Evolutionary conservation across 2,888 invertebrate species (phyloP).

Genomic region (Epinotia nisella): DNA sequence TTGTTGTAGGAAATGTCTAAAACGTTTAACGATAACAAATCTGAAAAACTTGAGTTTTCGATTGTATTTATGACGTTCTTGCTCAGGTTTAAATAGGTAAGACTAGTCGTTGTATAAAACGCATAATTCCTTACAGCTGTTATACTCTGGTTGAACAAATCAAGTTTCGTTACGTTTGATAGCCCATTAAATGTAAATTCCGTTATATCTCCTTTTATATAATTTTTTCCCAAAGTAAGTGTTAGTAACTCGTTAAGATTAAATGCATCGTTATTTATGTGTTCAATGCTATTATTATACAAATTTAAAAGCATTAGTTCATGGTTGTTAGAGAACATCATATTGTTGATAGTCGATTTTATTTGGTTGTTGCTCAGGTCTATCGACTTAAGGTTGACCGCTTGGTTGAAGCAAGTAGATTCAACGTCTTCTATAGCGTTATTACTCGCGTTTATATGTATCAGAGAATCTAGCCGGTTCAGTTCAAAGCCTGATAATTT

Average conservation of each 20-base stretch:
- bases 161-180: conserved; percentile 55
- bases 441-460: conserved; percentile 51
- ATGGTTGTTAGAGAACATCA: conserved; percentile 64
- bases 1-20: conserved; percentile 70
- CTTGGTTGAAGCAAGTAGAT: conserved; percentile 65
- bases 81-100: conserved; percentile 65
- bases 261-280: conserved; percentile 64
- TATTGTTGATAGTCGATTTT: conserved; percentile 57
- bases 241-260: conserved; percentile 57
- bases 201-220: conserved; percentile 60
- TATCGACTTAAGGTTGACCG: conserved; percentile 56
- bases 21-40: conserved; percentile 51
- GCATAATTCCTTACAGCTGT: conserved; percentile 58
- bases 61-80: conserved; percentile 61
- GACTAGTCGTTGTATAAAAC: conserved; percentile 56
- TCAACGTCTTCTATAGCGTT: conserved; percentile 67
- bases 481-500: conserved; percentile 64
- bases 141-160: conserved; percentile 64
- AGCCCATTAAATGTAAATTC: conserved; percentile 65
- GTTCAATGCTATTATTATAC: conserved; percentile 61
- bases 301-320: conserved; percentile 63
- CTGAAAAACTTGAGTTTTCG: conserved; percentile 60
- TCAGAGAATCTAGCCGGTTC: conserved; percentile 60
- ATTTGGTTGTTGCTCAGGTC: conserved; percentile 71
- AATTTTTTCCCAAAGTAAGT: conserved; percentile 66